These are phyloP conservation scores for Erpornis zantholeuca DNA, from an alignment of 2,113 vertebrate genomes.

Conservation along the genomic window DNA sequence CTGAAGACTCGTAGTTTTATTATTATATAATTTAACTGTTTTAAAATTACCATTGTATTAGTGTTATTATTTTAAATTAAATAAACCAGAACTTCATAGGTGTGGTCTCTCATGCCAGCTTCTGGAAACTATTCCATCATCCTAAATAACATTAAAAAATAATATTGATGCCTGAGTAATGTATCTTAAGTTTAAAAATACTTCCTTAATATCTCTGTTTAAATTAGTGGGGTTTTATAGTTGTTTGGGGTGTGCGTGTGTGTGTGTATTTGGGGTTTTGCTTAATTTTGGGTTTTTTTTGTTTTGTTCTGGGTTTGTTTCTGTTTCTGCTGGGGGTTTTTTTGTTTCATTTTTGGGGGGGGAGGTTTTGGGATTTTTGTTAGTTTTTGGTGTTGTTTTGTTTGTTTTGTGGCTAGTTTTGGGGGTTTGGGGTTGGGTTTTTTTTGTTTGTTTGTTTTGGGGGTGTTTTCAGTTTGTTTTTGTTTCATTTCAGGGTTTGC, in stretches of 20 bases:
- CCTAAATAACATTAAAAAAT: not conserved
- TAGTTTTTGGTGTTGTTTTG: not conserved
- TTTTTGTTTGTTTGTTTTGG: not conserved
- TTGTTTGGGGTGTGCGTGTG: not conserved
- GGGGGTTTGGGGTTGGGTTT: not conserved
- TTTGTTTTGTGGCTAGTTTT: not conserved
- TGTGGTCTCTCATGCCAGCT: not conserved
- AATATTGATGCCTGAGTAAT: not conserved
- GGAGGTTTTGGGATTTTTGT: too few species aligned
- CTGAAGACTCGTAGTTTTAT: not conserved
- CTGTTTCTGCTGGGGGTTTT: too few species aligned
- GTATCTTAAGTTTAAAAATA: not conserved
- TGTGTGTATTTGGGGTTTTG: not conserved
- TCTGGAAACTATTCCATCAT: not conserved
- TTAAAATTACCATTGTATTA: not conserved
- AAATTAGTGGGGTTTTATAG: not conserved
- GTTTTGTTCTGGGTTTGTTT: not conserved
- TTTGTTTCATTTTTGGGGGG: not conserved
- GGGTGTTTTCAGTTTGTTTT: too few species aligned
- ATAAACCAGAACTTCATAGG: rapidly evolving
- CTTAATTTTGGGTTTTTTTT: not conserved
- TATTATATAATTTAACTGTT: not conserved
- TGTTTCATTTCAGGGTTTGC: not conserved
- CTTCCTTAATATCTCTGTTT: not conserved
- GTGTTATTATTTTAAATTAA: not conserved